phyloP scores from a whole-genome alignment of 2,888 invertebrate species.

The Teinopalpus imperialis region DNA sequence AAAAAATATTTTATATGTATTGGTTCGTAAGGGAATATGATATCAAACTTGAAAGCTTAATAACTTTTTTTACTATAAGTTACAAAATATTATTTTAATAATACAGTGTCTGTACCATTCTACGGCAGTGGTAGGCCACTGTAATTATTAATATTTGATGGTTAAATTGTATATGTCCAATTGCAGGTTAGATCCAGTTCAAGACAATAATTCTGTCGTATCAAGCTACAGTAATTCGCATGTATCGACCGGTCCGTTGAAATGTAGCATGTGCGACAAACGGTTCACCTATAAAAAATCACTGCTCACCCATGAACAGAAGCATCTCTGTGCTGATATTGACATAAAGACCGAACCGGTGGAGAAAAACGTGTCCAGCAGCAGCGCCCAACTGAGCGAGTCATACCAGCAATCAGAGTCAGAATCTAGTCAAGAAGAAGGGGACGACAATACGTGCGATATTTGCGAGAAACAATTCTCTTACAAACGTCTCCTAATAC shows the following conservation, averaged over 20 bases:
- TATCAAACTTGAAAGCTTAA: too few relatives aligned
- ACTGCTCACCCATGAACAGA: conserved; percentile 45
- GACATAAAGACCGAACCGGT: conserved; percentile 54
- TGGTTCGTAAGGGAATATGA: too few relatives aligned
- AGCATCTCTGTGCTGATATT: conserved; percentile 42
- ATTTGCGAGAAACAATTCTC: conserved; percentile 76
- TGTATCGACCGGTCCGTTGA: conserved; percentile 38
- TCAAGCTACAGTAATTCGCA: conserved; percentile 44
- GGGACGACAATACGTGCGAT: conserved; percentile 69
- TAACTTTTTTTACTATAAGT: too few relatives aligned
- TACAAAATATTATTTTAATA: too few relatives aligned
- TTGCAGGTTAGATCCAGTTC: conserved; percentile 55
- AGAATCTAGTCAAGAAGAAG: conserved; percentile 67
- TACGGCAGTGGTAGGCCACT: too few relatives aligned
- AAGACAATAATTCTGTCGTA: conserved; percentile 51
- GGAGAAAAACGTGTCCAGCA: conserved; percentile 42
- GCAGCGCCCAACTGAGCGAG: conserved; percentile 44
- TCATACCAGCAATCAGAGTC: conserved; percentile 46
- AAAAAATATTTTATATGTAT: too few relatives aligned
- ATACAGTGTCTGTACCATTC: too few relatives aligned
- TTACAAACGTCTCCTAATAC: conserved; percentile 61
- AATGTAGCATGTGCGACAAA: conserved; percentile 63
- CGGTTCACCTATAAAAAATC: conserved; percentile 67
- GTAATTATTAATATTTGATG: too few relatives aligned
- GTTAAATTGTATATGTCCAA: too few relatives aligned